Evolutionary conservation across 2,888 invertebrate species (phyloP), one percentile per base, ranked within the genome.

Genomic region (Drosophila siamana): DNA sequence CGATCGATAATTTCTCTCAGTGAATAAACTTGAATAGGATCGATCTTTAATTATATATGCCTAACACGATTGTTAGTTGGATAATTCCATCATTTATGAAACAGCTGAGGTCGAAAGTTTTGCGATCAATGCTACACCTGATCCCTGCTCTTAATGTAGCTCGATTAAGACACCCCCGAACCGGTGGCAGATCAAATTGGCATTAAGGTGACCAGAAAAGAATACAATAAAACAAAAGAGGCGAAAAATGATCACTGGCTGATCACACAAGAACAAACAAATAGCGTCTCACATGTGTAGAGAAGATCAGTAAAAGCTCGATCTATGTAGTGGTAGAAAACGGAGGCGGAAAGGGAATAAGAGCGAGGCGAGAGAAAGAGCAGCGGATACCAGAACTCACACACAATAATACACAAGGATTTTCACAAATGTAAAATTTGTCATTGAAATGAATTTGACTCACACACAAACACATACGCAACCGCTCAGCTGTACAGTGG

Each of bases 191-290:
- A 74, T 80, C 79, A 76, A 80, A 88, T 86, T 85, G 85, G 85
- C 88, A 81, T 75, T 82, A 86, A 86, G 87, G 78, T 86, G 85
- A 73, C 81, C 81, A 86, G 87, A 82, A 82, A 74, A 82, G 63
- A 77, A 74, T 68, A 72, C 56, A 86, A 83, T 83, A 82, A 81
- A 88, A 78, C 68, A 86, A 76, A 74, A 55, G 69, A 80, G 75
- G 55, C 85, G 87, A 86, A 89, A 86, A 86, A 76, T 85, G 86
- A 86, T 88, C 86, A 80, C 84, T 68, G 47, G 15, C 22, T 9
- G 40, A 51, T n/a, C 33, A 33, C 33, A 43, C 36, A 55, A 50
- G 36, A 36, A 57, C 36, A 57, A 33, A 33, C 68, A 60, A 56
- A 63, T 38, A 65, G 59, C 65, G 56, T 54, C 40, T 41, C n/a